Base-by-base conservation (phyloP, 2,888 invertebrate species). In the Crocallis elinguaria region DNA sequence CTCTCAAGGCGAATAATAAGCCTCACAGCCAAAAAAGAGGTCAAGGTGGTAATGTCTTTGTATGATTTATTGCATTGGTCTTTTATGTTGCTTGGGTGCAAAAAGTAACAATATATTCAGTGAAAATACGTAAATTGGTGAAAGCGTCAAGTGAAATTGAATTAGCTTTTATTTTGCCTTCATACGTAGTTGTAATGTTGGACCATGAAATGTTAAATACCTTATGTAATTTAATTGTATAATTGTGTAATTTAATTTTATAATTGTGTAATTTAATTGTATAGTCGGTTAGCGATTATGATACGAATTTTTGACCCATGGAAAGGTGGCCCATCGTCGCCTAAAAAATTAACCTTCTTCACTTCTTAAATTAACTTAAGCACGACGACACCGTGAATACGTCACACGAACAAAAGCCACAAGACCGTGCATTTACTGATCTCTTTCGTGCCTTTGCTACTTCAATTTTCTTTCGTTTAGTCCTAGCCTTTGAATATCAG, bases 61-160 rank as follows among this genome's bases (percentile, higher is more conserved):
- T 45, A 51, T 51, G 51, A 51, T 51, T 51, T 41, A 51, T 45
- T 21, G 19, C 39, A 51, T 51, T 45, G 39, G 45, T 45, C 27
- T 43, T 38, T 19, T 8, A 32, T 29, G 36, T 39, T 27, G 17
- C 32, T 17, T 12, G 19, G 30, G 49, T 41, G 41, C 14, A 36
- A 30, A 37, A 30, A 42, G 8, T 29, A 9, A 5, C n/a, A 17
- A 25, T n/a, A n/a, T n/a, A n/a, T n/a, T n/a, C n/a, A n/a, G n/a
- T n/a, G n/a, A n/a, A n/a, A n/a, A n/a, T n/a, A n/a, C n/a, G n/a
- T n/a, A n/a, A n/a, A n/a, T n/a, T n/a, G n/a, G n/a, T n/a, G n/a
- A n/a, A n/a, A n/a, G n/a, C n/a, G n/a, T n/a, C n/a, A n/a, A n/a
- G n/a, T n/a, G n/a, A n/a, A n/a, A n/a, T n/a, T n/a, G n/a, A n/a